Evolutionary conservation across 2,888 invertebrate genomes (phyloP).

Genomic region (Drepana falcataria): DNA sequence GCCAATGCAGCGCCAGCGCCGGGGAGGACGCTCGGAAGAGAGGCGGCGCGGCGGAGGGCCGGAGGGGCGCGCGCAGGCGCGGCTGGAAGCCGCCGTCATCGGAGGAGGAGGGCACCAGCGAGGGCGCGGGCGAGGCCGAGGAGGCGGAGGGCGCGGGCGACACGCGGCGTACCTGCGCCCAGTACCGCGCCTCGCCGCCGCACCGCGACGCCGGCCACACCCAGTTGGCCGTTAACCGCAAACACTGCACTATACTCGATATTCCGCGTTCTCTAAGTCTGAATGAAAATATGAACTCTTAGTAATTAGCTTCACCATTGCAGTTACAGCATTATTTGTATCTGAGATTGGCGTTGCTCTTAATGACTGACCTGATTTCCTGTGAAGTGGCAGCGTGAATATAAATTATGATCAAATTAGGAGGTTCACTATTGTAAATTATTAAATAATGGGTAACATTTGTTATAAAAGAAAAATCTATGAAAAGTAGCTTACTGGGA

Average conservation of each 20-base stretch:
- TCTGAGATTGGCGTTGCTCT: too few relatives aligned
- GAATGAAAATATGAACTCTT: slow-evolving; percentile 23
- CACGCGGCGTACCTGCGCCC: slow-evolving; percentile 35
- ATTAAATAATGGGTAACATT: too few relatives aligned
- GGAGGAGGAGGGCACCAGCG: slow-evolving; percentile 78
- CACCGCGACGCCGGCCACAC: slow-evolving; percentile 87
- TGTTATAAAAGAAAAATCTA: too few relatives aligned
- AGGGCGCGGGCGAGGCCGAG: slow-evolving; percentile 50
- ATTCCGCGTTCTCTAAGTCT: slow-evolving; percentile 96
- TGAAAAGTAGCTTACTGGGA: background rate
- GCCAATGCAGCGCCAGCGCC: slow-evolving; percentile 61
- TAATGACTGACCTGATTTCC: slow-evolving; percentile 69
- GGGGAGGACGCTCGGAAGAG: slow-evolving; percentile 69
- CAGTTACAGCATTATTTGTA: background rate
- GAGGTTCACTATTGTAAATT: background rate
- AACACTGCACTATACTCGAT: slow-evolving; percentile 90
- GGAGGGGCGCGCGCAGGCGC: slow-evolving; percentile 60
- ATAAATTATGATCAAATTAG: slow-evolving; percentile 8
- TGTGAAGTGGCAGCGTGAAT: slow-evolving; percentile 36
- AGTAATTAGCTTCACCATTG: background rate
- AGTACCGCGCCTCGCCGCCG: slow-evolving; percentile 51
- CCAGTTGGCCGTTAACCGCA: slow-evolving; percentile 81
- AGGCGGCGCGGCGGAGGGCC: slow-evolving; percentile 82
- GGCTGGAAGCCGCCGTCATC: slow-evolving; percentile 93
- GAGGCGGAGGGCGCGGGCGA: slow-evolving; percentile 29